These are phyloP conservation scores for Chaenodraco wilsoni DNA, from an alignment of 2,797 vertebrate genomes.

Conservation along the genomic window DNA sequence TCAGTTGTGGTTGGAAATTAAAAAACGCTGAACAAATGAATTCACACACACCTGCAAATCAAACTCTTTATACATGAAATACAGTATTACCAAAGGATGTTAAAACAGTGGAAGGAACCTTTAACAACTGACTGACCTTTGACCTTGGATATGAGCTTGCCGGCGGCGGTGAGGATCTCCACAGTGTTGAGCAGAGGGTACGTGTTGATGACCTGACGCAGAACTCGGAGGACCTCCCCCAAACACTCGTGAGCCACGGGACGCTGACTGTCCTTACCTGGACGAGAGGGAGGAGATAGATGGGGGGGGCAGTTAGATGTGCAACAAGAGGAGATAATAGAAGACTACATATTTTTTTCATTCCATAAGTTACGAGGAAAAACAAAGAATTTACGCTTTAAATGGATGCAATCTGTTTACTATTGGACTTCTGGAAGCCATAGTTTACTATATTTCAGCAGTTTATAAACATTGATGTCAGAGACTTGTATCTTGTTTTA, in stretches of 20 bases:
- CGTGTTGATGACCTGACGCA: conserved; percentile 92
- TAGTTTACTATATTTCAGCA: background rate
- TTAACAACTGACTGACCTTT: conserved; percentile 86
- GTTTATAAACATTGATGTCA: background rate
- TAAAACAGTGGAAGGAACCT: background rate
- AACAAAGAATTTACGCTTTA: background rate
- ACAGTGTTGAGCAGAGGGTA: conserved; percentile 96
- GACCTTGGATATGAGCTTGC: conserved; percentile 95
- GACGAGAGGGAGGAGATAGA: background rate
- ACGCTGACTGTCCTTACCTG: conserved; percentile 90
- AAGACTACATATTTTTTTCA: no score
- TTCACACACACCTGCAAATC: conserved; percentile 7
- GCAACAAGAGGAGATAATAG: background rate
- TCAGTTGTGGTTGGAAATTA: conserved; percentile 2
- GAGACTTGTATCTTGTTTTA: background rate
- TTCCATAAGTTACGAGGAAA: no score
- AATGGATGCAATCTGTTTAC: background rate
- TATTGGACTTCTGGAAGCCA: no score
- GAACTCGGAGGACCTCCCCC: conserved; percentile 91
- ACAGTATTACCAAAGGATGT: background rate
- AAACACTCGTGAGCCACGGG: conserved; percentile 91
- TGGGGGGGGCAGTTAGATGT: background rate
- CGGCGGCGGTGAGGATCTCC: conserved; percentile 94
- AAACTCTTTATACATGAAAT: background rate
- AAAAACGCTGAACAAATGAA: background rate